phyloP scores from a whole-genome alignment of 92 coral and sea anemone species.

The Meandrina meandrites region DNA sequence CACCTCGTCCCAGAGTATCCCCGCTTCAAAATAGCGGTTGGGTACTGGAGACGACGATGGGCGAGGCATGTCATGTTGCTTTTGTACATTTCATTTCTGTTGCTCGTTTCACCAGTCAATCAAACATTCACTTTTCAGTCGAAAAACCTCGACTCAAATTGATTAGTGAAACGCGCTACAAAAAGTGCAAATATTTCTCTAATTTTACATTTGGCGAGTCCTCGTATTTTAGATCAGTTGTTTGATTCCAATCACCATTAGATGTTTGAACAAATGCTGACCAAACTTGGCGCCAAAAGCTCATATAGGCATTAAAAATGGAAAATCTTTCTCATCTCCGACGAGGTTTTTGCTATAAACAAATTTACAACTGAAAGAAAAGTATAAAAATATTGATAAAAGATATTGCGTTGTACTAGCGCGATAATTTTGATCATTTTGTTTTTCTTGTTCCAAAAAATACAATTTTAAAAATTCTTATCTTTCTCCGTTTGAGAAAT shows the following conservation, averaged over 20 bases:
- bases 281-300: background rate
- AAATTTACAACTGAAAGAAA: conserved; percentile 24
- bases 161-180: background rate
- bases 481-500: background rate
- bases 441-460: background rate
- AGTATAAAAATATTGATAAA: background rate
- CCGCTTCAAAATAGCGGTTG: too few species aligned
- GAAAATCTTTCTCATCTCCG: background rate
- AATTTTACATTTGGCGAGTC: background rate
- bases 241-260: background rate
- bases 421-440: background rate
- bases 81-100: background rate
- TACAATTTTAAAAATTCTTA: background rate
- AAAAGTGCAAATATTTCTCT: background rate
- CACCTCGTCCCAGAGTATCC: too few species aligned
- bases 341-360: background rate
- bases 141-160: background rate
- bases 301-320: background rate
- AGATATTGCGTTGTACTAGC: background rate
- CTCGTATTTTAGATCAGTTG: background rate
- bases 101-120: background rate
- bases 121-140: background rate
- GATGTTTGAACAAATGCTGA: background rate
- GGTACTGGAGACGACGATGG: too few species aligned
- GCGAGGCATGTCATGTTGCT: too few species aligned